A percentile compares a stretch with the other conserved stretches of the same genome.
These are phyloP conservation scores for Coracias cyanogaster DNA, from an alignment of 2,797 vertebrate genomes.

Conservation along the genomic window DNA sequence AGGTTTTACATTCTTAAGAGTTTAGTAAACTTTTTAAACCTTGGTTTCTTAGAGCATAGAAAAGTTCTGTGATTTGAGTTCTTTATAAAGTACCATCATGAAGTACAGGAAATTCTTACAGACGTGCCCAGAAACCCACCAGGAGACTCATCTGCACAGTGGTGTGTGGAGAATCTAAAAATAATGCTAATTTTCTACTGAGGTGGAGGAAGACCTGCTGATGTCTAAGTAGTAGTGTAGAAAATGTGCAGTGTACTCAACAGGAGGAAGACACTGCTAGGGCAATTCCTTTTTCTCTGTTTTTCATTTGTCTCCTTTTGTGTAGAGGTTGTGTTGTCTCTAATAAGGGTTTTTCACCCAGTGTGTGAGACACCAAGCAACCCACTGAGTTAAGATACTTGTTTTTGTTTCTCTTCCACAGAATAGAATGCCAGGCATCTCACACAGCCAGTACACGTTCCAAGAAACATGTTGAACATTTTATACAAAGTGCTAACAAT, in stretches of 20 bases:
- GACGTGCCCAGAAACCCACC: rapidly evolving
- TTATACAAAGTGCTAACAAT: background rate
- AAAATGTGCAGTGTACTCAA: background rate
- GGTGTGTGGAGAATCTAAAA: background rate
- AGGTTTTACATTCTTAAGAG: background rate
- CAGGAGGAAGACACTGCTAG: background rate
- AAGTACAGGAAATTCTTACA: background rate
- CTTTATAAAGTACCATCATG: background rate
- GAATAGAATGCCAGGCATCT: background rate
- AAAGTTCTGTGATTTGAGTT: background rate
- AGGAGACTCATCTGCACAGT: background rate
- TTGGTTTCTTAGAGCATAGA: rapidly evolving
- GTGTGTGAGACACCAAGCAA: background rate
- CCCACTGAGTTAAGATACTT: background rate
- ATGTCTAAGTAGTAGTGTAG: background rate
- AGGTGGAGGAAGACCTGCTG: background rate
- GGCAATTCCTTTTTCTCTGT: too few species aligned
- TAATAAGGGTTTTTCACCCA: background rate
- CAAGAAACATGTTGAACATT: background rate
- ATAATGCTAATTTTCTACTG: background rate
- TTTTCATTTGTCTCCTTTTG: too few species aligned
- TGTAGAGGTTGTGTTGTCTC: background rate
- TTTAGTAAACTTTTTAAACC: background rate
- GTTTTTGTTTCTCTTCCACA: background rate
- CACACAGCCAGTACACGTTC: background rate